Evolutionary conservation across 2,797 vertebrate genomes (phyloP).

Genomic region (Atherinosoma microstoma): DNA sequence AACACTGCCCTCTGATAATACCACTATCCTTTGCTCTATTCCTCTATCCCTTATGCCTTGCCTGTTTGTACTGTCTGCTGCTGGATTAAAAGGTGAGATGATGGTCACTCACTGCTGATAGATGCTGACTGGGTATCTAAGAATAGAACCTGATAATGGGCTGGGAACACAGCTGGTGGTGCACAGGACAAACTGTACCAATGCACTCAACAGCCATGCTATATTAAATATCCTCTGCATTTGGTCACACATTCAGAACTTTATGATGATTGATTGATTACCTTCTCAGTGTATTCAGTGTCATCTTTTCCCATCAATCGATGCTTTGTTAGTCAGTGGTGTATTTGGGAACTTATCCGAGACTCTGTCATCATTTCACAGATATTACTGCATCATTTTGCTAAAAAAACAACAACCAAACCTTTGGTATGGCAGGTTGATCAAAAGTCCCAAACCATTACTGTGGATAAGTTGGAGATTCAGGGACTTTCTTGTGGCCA

Average conservation of each 20-base stretch:
- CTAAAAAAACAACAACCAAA: no score
- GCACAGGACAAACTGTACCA: slow-evolving; percentile 47
- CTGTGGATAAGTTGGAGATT: background rate
- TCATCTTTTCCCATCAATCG: slow-evolving; percentile 7
- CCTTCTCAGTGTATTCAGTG: background rate
- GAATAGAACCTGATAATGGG: slow-evolving; percentile 74
- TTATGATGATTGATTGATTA: slow-evolving; percentile 13
- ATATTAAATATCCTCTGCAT: slow-evolving; percentile 23
- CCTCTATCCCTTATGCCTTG: slow-evolving; percentile 16
- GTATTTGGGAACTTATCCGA: background rate
- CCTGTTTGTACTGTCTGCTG: slow-evolving; percentile 42
- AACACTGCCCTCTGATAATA: slow-evolving; percentile 48
- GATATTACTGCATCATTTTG: background rate
- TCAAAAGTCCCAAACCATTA: background rate
- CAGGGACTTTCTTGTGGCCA: background rate
- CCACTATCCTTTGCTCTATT: slow-evolving; percentile 39
- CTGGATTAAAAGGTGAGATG: slow-evolving; percentile 76
- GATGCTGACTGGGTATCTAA: slow-evolving; percentile 71
- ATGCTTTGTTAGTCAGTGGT: slow-evolving; percentile 9
- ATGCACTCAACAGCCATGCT: slow-evolving; percentile 4
- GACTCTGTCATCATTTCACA: slow-evolving; percentile 1
- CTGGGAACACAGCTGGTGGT: slow-evolving; percentile 50
- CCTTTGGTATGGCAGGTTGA: background rate
- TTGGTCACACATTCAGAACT: slow-evolving; percentile 20
- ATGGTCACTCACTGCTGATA: slow-evolving; percentile 72